These are phyloP conservation scores for Ericerus pela DNA, from an alignment of 1,140 invertebrate species.

Conservation along the genomic window DNA sequence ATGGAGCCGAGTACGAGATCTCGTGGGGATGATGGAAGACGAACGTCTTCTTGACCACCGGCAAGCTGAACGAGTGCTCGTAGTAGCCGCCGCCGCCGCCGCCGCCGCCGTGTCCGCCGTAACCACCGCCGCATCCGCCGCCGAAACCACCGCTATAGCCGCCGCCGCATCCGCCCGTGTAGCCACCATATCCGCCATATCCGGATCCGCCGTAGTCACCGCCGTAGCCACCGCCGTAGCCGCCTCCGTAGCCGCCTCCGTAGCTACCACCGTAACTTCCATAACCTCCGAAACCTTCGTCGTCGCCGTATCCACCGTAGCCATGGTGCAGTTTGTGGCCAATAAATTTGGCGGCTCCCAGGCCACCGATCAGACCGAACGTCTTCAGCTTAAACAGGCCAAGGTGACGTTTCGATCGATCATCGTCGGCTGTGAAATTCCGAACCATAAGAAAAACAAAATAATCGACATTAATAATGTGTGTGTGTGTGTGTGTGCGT, in stretches of 20 bases:
- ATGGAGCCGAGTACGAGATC: background rate
- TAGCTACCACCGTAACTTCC: background rate
- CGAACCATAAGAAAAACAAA: background rate
- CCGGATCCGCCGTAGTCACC: background rate
- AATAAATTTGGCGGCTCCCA: conserved; percentile 1
- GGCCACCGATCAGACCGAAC: background rate
- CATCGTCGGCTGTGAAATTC: background rate
- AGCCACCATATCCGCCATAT: background rate
- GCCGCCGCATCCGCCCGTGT: background rate
- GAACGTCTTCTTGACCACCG: too few relatives aligned
- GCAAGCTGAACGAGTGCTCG: too few relatives aligned
- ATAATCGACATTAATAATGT: background rate
- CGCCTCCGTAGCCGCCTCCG: background rate
- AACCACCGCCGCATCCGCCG: background rate
- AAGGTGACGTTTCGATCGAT: background rate
- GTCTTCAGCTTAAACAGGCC: background rate
- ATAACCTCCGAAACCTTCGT: background rate
- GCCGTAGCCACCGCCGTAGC: background rate
- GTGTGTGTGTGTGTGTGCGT: background rate
- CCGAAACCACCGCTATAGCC: background rate
- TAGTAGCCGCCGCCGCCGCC: background rate
- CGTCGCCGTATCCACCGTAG: background rate
- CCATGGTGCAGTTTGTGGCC: background rate
- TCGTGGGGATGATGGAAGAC: background rate
- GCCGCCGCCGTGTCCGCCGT: background rate